Conservation (phyloP, 2,113 vertebrate genomes). For the Chaetodon auriga region DNA sequence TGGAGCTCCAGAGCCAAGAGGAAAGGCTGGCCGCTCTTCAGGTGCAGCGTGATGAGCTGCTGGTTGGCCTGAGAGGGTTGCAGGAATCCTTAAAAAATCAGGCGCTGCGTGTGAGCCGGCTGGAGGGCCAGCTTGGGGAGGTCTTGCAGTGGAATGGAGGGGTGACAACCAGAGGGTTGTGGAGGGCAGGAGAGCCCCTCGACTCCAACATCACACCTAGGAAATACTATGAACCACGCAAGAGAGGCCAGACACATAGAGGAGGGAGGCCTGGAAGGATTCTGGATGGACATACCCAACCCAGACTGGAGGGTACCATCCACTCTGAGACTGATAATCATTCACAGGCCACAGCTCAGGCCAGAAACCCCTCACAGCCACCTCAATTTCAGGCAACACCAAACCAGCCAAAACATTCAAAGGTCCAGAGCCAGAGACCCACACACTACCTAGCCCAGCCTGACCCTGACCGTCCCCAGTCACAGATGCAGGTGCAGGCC, state of each 20-base stretch:
- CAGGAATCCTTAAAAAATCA: constrained; percentile 55
- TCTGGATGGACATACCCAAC: constrained; percentile 10
- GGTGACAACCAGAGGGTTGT: not conserved
- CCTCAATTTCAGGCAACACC: constrained; percentile 3
- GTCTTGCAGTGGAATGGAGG: not conserved
- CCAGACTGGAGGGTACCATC: not conserved
- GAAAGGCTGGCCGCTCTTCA: constrained; percentile 62
- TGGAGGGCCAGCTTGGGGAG: constrained; percentile 47
- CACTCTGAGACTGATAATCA: constrained; percentile 1
- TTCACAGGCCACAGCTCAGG: not conserved
- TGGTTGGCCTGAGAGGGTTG: constrained; percentile 58
- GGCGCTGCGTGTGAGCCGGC: constrained; percentile 54
- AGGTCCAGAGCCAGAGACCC: constrained; percentile 12
- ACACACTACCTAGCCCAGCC: constrained; percentile 3
- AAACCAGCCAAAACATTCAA: constrained; percentile 42
- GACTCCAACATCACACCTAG: constrained; percentile 28
- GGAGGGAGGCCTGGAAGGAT: constrained; percentile 42
- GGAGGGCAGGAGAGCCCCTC: not conserved
- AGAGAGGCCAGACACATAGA: constrained; percentile 25
- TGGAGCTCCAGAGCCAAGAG: constrained; percentile 66
- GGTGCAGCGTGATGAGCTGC: constrained; percentile 62
- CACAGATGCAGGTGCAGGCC: constrained; percentile 6
- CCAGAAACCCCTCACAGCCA: not conserved
- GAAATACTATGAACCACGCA: not conserved
- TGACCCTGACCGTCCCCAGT: not conserved